Evolutionary conservation across 2,797 vertebrate genomes (phyloP).

Genomic region (Nannoperca obscura): DNA sequence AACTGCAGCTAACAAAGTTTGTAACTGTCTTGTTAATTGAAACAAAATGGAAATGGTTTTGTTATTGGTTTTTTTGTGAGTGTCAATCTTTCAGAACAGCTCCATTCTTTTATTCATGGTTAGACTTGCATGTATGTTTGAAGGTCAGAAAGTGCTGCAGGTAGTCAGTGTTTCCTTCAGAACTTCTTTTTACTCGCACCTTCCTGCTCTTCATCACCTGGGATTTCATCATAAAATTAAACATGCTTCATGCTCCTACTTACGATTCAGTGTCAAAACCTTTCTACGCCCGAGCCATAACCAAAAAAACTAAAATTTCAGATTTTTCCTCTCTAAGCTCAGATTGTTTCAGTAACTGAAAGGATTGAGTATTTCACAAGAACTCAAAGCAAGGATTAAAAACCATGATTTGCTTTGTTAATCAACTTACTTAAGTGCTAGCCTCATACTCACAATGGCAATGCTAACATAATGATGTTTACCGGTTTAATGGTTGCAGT

Average conservation of each 20-base stretch:
- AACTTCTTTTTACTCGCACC: not conserved
- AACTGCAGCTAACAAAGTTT: slow-evolving; percentile 27
- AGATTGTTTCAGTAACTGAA: not conserved
- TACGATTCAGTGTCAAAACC: not conserved
- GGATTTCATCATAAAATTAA: slow-evolving; percentile 9
- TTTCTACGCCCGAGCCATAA: no score
- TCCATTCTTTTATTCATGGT: not conserved
- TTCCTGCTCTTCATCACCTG: not conserved
- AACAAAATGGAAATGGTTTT: slow-evolving; percentile 51
- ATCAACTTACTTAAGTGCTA: not conserved
- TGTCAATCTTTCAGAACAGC: slow-evolving; percentile 17
- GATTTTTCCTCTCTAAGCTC: no score
- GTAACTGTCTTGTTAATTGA: slow-evolving; percentile 48
- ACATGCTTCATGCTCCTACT: not conserved
- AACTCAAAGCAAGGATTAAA: not conserved
- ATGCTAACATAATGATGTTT: no score
- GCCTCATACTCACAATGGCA: no score
- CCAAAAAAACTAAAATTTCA: no score
- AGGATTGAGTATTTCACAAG: not conserved
- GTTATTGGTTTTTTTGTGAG: not conserved
- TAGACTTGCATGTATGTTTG: not conserved
- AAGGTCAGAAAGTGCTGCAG: slow-evolving; percentile 3
- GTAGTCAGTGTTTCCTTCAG: not conserved
- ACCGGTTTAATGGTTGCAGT: not conserved
- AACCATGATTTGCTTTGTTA: not conserved